A percentile compares a stretch with the other conserved stretches of the same genome.
phyloP scores from a whole-genome alignment of 2,113 vertebrate species.

The Indicator maculatus region DNA sequence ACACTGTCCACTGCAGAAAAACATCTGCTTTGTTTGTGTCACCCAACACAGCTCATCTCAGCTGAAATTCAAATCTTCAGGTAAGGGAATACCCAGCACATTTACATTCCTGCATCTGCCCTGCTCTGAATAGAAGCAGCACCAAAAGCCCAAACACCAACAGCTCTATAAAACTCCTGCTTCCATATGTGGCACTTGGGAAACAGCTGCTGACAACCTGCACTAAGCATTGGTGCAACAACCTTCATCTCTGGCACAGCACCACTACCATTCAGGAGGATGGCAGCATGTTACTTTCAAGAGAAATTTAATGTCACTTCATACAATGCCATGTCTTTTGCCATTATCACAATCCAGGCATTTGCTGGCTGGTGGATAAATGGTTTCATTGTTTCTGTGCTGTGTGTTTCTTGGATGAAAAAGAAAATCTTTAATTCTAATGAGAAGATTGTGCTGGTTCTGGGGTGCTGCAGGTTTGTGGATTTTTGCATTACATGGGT shows the following conservation, averaged over 20 bases:
- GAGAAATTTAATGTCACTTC: not conserved
- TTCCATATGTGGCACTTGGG: rapidly evolving
- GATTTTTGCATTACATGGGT: not conserved
- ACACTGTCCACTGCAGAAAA: not conserved
- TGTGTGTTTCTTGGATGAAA: not conserved
- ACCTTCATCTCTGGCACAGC: not conserved
- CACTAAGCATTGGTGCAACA: not conserved
- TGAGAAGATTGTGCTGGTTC: slow-evolving; percentile 23
- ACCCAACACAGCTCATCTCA: not conserved
- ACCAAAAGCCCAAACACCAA: not conserved
- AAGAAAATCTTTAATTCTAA: not conserved
- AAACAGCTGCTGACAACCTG: not conserved
- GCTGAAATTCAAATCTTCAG: not conserved
- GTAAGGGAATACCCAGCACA: slow-evolving; percentile 16
- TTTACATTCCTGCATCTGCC: slow-evolving; percentile 45
- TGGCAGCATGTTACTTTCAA: not conserved
- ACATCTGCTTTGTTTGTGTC: not conserved
- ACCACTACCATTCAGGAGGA: not conserved
- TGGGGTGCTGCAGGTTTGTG: not conserved
- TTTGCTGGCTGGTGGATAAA: slow-evolving; percentile 2
- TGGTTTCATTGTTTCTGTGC: not conserved
- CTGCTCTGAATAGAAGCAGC: not conserved
- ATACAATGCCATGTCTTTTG: rapidly evolving
- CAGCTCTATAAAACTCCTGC: not conserved
- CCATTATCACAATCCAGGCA: rapidly evolving